A percentile compares a stretch with the other conserved stretches of the same genome.
phyloP scores from a whole-genome alignment of 2,888 invertebrate genomes.

The Neuroscelio doddi region DNA sequence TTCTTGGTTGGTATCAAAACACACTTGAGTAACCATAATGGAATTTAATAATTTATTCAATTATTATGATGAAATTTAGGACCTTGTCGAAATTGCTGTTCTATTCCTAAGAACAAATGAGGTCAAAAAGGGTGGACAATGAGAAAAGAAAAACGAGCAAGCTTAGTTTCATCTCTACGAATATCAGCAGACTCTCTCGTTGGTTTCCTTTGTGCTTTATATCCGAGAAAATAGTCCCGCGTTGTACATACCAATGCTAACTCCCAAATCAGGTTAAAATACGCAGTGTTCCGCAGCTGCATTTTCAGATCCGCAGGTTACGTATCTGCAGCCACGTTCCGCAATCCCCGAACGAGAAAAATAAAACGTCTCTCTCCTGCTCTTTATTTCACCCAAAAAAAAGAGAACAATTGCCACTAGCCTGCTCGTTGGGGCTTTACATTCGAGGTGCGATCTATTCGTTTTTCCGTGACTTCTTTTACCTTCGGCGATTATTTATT shows the following conservation, averaged over 20 bases:
- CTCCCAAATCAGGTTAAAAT: slow-evolving; percentile 52
- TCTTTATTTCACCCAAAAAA: neutral
- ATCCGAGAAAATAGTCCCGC: slow-evolving; percentile 50
- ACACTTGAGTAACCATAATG: too few relatives aligned
- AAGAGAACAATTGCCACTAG: slow-evolving; percentile 15
- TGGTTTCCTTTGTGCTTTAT: slow-evolving; percentile 58
- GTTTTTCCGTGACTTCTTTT: slow-evolving; percentile 10
- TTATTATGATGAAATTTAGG: neutral
- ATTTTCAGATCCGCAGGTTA: slow-evolving; percentile 20
- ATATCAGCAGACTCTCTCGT: slow-evolving; percentile 42
- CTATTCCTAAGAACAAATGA: neutral
- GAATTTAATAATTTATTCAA: too few relatives aligned
- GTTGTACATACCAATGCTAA: slow-evolving; percentile 45
- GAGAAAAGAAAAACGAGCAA: slow-evolving; percentile 35
- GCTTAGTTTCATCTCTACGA: slow-evolving; percentile 39
- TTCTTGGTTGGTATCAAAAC: too few relatives aligned
- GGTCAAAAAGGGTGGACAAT: slow-evolving; percentile 3
- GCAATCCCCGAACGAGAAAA: slow-evolving; percentile 21
- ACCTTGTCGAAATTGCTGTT: neutral
- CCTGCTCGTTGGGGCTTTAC: slow-evolving; percentile 7
- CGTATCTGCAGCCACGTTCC: slow-evolving; percentile 36
- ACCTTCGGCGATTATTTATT: slow-evolving; percentile 12
- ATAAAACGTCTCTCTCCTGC: slow-evolving; percentile 3
- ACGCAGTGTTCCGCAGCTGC: slow-evolving; percentile 27
- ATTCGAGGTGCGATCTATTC: slow-evolving; percentile 11